These are phyloP conservation scores for Scomberomorus guttatus DNA, from an alignment of 2,797 vertebrate species.

Conservation along the genomic window DNA sequence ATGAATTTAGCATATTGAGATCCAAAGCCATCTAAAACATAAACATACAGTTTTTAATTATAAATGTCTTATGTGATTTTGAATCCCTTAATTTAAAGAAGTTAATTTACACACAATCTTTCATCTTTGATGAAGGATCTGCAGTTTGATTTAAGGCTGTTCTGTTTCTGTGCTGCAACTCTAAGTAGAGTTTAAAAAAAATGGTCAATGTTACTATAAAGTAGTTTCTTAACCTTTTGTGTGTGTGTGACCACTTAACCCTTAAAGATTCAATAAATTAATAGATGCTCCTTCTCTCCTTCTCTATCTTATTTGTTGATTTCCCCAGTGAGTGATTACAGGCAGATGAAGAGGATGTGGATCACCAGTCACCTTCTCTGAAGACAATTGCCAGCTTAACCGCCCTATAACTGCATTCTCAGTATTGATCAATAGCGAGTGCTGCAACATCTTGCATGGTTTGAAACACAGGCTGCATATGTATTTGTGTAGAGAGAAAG, in stretches of 20 bases:
- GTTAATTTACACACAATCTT: not conserved
- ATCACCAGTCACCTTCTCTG: conserved; percentile 48
- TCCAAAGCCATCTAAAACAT: conserved; percentile 51
- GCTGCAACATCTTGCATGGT: conserved; percentile 3
- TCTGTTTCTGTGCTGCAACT: conserved; percentile 1
- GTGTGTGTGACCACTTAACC: conserved; percentile 24
- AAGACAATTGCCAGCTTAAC: conserved; percentile 52
- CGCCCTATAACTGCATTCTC: conserved; percentile 53
- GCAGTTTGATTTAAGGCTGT: not conserved
- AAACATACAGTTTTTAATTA: conserved; percentile 55
- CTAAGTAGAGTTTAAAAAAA: not conserved
- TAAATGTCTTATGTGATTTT: conserved; percentile 20
- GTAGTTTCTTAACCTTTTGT: not conserved
- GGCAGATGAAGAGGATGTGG: conserved; percentile 45
- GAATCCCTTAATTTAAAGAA: conserved; percentile 25
- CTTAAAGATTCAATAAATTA: conserved; percentile 35
- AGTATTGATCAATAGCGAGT: conserved; percentile 47
- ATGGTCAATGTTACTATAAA: not conserved
- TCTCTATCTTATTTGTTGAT: conserved; percentile 54
- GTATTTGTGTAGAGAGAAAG: not conserved
- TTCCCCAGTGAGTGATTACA: conserved; percentile 62
- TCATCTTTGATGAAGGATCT: not conserved
- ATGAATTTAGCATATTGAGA: conserved; percentile 53
- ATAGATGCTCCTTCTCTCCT: conserved; percentile 5
- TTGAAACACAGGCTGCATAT: not conserved